Evolutionary conservation across 1,140 invertebrate genomes (phyloP).

Genomic region (Mercenaria mercenaria): DNA sequence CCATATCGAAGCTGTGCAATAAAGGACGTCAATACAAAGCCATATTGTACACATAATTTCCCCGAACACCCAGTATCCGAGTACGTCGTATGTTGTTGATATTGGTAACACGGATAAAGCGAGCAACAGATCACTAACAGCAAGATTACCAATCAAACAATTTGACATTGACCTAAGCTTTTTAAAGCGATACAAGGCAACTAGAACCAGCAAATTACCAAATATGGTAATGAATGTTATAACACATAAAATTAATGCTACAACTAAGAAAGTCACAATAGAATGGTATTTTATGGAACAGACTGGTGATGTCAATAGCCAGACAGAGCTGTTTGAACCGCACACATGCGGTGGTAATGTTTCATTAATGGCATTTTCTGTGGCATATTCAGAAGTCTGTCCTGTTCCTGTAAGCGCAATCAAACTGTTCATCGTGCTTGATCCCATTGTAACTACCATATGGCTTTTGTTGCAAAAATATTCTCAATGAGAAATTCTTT

Average conservation of each 20-base stretch:
- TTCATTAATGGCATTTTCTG: neutral
- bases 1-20: conserved; percentile 87
- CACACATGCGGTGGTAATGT: conserved; percentile 16
- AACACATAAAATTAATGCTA: conserved; percentile 78
- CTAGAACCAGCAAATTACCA: conserved; percentile 84
- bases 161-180: conserved; percentile 85
- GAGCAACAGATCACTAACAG: conserved; percentile 85
- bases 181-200: conserved; percentile 83
- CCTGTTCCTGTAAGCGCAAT: neutral
- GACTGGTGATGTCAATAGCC: conserved; percentile 74
- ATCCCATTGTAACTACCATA: neutral
- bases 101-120: conserved; percentile 85
- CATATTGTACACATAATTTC: conserved; percentile 82
- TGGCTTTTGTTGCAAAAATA: neutral
- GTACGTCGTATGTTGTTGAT: conserved; percentile 82
- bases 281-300: conserved; percentile 80
- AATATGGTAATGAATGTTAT: conserved; percentile 85
- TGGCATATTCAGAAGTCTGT: neutral
- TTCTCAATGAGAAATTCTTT: neutral
- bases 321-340: conserved; percentile 74
- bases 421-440: neutral
- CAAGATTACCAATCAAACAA: conserved; percentile 86
- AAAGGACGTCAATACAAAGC: conserved; percentile 85
- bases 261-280: conserved; percentile 75
- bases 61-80: conserved; percentile 86